Conservation (phyloP, 2,797 vertebrate species). For the Notamacropus eugenii region DNA sequence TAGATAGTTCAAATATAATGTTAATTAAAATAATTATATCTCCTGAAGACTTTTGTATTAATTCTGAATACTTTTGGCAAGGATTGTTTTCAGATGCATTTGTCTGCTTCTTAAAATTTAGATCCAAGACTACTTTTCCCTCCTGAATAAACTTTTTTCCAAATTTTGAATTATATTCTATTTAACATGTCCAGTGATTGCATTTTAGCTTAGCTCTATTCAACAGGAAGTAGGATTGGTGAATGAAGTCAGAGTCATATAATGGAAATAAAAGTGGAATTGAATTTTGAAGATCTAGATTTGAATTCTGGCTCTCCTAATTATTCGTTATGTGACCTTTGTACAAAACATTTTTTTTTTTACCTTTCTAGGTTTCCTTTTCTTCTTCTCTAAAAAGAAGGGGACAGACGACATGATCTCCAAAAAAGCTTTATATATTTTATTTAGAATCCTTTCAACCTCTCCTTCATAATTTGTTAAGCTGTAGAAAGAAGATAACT, state of each 20-base stretch:
- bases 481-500: not conserved
- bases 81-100: not conserved
- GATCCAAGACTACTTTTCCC: not conserved
- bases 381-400: not conserved
- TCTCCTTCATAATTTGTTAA: not conserved
- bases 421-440: not conserved
- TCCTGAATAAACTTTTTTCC: not conserved
- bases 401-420: not conserved
- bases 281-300: not conserved
- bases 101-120: conserved; percentile 5
- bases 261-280: not conserved
- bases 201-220: not conserved
- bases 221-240: not conserved
- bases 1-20: conserved; percentile 38
- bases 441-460: not conserved
- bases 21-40: conserved; percentile 14
- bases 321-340: not conserved
- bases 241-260: not conserved
- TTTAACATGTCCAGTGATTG: not conserved
- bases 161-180: not conserved
- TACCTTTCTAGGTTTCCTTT: not conserved
- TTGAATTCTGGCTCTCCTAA: not conserved
- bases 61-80: not conserved
- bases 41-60: not conserved
- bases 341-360: not conserved